Evolutionary conservation across 1,140 invertebrate genomes (phyloP), one percentile per base, ranked within the genome.

Genomic region (Pemphigus obesinymphae): DNA sequence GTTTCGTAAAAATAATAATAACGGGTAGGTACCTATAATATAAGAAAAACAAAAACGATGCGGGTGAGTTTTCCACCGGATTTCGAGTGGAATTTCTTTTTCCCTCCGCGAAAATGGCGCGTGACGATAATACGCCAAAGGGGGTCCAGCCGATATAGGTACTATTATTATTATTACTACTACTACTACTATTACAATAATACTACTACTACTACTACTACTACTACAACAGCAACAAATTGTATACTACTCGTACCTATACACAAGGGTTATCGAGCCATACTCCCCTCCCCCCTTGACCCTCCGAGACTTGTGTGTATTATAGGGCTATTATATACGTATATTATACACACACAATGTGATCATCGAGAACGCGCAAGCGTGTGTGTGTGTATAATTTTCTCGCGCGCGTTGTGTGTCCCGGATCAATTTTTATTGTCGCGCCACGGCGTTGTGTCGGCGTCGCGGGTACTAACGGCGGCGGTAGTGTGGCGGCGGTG

Each of bases 361-460:
- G n/a, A n/a, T n/a, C n/a, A n/a, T n/a, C n/a, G n/a, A n/a, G n/a
- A n/a, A n/a, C n/a, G n/a, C n/a, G n/a, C n/a, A n/a, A 3, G 37
- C 6, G n/a, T 13, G n/a, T 23, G 8, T 8, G 31, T 37, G 31
- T 63, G 31, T 63, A 10, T 7, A 6, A 23, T 37, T 66, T 70
- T 43, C 15, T 73, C 43, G 15, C 43, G 70, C 40, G 40, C 45
- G 72, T 31, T 17, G 10, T 29, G 34, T 61, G 76, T 76, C 76
- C 76, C 53, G 37, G 55, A 80, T 80, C 76, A 80, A 80, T 80
- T 80, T 80, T 80, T 80, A 80, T 80, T 80, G 53, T 63, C 34
- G 53, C 53, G 55, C 53, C 11, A 53, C 34, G 11, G 73, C 31
- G 29, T n/a, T 2, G 55, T 2, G 58, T 13, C 20, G 17, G 58